Base-by-base conservation (phyloP, 2,797 vertebrate genomes). In the Diceros bicornis region DNA sequence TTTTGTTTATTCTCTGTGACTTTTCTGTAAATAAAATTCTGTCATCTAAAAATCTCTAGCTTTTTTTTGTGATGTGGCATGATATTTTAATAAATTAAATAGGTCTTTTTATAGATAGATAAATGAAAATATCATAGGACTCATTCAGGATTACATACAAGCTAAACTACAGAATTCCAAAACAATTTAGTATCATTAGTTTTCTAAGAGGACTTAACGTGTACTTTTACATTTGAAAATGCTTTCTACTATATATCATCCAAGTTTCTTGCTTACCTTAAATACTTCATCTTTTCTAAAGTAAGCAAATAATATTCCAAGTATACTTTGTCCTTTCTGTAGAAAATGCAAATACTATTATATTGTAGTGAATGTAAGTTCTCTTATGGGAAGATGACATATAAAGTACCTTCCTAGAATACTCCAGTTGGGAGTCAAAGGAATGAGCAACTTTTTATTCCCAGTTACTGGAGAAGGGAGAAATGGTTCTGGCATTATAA, bases 1-100 rank as follows among this genome's bases (percentile, higher is more conserved):
- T 84, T 91, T 95, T 95, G n/a, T 83, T 94, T 74, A 91, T 79
- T 8, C 50, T 77, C 27, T 81, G 1, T 93, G 69, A 96, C 72
- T 78, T 94, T 89, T 94, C 44, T 90, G 6, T 95, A 94, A 97
- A 98, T 97, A 97, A 98, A 98, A 96, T 88, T 96, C 5, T 96
- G 44, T 91, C 75, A 81, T 74, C 47, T 87, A 84, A 79, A 95
- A 83, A 47, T 83, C 50, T 84, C 55, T 85, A 90, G 34, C 55
- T 68, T 21, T 94, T 94, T 75, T 94, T 93, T 44, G 34, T 93
- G 71, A 61, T 96, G n/a, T 97, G 55, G 52, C 50, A 47, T 86
- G 61, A 87, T 92, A 82, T 96, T 95, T 97, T 96, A 92, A 72
- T 83, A 87, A 50, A 69, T 29, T 83, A 87, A 50, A 69, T 29